Evolutionary conservation across 2,888 invertebrate genomes (phyloP).

Genomic region (Hyppa rectilinea): DNA sequence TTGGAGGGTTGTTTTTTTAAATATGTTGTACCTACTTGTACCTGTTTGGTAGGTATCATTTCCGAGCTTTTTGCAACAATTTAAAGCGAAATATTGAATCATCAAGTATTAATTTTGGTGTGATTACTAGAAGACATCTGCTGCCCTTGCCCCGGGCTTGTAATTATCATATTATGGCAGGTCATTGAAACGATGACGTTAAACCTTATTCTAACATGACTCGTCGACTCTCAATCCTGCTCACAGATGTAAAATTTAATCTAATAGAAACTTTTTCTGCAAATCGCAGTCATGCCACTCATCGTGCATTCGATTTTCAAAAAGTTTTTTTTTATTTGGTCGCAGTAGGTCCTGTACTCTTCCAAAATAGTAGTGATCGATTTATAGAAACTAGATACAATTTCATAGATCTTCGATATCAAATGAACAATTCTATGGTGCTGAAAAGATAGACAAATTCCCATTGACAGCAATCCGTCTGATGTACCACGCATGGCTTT

Average conservation of each 20-base stretch:
- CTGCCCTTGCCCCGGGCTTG: conserved; percentile 52
- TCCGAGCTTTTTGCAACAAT: conserved; percentile 40
- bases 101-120: conserved; percentile 19
- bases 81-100: conserved; percentile 44
- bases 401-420: background rate
- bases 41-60: conserved; percentile 1
- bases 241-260: conserved; percentile 9
- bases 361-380: background rate
- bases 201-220: conserved; percentile 32
- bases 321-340: too few relatives aligned
- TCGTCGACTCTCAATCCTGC: conserved; percentile 36
- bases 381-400: background rate
- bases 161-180: conserved; percentile 84
- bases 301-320: too few relatives aligned
- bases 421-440: background rate
- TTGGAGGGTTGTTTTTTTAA: too few relatives aligned
- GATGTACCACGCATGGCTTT: background rate
- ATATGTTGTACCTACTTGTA: background rate
- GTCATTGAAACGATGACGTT: conserved; percentile 97
- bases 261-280: background rate
- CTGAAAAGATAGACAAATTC: background rate
- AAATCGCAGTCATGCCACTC: conserved; percentile 14
- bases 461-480: background rate
- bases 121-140: conserved; percentile 35
- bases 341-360: background rate